Percentiles rank a stretch among this genome's conserved stretches.
Evolutionary conservation across 2,113 vertebrate genomes (phyloP).

Genomic region (Accipiter virgatus): DNA sequence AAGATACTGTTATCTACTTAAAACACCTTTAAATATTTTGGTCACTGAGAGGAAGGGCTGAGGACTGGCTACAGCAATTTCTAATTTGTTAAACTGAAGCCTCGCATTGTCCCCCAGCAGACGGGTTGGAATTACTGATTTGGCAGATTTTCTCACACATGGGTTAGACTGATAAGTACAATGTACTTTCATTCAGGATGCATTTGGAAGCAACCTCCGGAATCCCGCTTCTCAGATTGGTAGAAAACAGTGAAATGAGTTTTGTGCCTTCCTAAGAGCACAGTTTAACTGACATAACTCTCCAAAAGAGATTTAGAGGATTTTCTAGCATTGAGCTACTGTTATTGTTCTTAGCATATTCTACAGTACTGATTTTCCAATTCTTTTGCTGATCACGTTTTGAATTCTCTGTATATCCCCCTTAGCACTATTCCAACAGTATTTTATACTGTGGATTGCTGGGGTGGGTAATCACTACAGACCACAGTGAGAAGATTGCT

Average conservation of each 20-base stretch:
- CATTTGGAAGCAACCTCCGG: slow-evolving; percentile 1
- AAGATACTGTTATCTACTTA: slow-evolving; percentile 57
- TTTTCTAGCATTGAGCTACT: not conserved
- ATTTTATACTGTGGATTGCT: not conserved
- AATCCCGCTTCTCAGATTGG: not conserved
- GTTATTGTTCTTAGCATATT: not conserved
- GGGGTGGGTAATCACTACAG: not conserved
- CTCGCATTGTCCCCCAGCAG: not conserved
- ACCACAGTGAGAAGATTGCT: not conserved
- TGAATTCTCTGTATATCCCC: not conserved
- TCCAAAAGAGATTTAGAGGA: not conserved
- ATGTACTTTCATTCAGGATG: not conserved
- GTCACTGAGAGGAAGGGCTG: slow-evolving; percentile 1
- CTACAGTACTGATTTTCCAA: not conserved
- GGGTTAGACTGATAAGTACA: slow-evolving; percentile 51
- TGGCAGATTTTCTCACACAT: slow-evolving; percentile 56
- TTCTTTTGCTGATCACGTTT: not conserved
- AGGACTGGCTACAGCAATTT: slow-evolving; percentile 16
- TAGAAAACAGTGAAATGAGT: not conserved
- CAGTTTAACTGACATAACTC: not conserved
- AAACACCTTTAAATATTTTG: slow-evolving; percentile 63
- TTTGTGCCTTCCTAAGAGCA: not conserved
- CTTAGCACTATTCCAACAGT: not conserved
- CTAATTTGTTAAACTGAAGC: slow-evolving; percentile 44
- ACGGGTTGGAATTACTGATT: slow-evolving; percentile 59